phyloP scores from a whole-genome alignment of 2,888 invertebrate species.

The Cryptus viduatorius region DNA sequence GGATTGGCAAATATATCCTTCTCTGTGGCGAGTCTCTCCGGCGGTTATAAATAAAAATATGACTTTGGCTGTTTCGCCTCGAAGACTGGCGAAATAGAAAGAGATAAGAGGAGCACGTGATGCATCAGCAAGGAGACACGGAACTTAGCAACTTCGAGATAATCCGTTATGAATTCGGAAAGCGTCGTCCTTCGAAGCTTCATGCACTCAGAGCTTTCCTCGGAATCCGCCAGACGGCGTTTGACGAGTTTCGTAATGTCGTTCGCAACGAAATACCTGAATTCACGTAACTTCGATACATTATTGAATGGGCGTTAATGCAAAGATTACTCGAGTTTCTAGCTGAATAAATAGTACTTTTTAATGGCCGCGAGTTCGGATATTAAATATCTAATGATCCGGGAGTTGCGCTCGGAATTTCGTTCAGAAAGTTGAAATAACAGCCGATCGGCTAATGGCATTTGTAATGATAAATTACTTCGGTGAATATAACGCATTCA shows the following conservation, averaged over 20 bases:
- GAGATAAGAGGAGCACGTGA: slow-evolving; percentile 18
- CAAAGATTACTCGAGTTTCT: too few relatives aligned
- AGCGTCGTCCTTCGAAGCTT: slow-evolving; percentile 36
- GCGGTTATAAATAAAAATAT: slow-evolving; percentile 64
- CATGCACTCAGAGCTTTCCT: slow-evolving; percentile 10
- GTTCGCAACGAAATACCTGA: slow-evolving; percentile 7
- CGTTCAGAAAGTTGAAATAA: too few relatives aligned
- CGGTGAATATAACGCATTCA: too few relatives aligned
- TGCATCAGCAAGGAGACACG: slow-evolving; percentile 43
- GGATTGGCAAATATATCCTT: slow-evolving; percentile 41
- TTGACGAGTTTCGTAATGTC: slow-evolving; percentile 24
- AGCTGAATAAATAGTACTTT: too few relatives aligned
- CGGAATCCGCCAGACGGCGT: slow-evolving; percentile 19
- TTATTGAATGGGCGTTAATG: too few relatives aligned
- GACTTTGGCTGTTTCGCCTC: slow-evolving; percentile 52
- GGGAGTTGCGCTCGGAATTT: too few relatives aligned
- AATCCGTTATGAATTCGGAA: slow-evolving; percentile 60
- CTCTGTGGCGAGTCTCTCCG: slow-evolving; percentile 37
- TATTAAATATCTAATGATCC: too few relatives aligned
- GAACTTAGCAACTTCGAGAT: slow-evolving; percentile 57
- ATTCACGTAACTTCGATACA: too few relatives aligned
- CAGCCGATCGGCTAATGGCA: too few relatives aligned
- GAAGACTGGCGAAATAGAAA: slow-evolving; percentile 25
- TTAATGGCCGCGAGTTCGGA: too few relatives aligned
- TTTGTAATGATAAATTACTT: too few relatives aligned